phyloP scores from a whole-genome alignment of 2,113 vertebrate genomes.

The Lamprotornis superbus region DNA sequence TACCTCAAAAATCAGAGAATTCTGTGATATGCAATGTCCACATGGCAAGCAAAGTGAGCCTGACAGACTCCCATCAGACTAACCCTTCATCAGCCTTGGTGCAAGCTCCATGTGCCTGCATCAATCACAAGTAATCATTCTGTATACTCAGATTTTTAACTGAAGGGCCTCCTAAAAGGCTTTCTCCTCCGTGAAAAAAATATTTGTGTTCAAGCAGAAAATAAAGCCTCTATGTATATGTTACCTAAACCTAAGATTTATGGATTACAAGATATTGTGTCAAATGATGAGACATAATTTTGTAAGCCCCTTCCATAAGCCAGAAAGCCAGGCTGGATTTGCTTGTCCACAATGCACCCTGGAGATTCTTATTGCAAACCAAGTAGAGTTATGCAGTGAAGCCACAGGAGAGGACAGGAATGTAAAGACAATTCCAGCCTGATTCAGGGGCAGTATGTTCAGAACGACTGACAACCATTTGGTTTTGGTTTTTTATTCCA shows the following conservation, averaged over 20 bases:
- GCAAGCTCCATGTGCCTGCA: neutral
- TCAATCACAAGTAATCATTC: neutral
- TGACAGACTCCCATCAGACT: neutral
- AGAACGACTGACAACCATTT: neutral
- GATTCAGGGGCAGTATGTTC: neutral
- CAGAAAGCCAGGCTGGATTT: neutral
- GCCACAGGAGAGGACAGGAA: neutral
- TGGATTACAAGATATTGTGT: neutral
- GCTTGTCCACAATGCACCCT: neutral
- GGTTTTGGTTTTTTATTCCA: neutral
- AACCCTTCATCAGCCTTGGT: neutral
- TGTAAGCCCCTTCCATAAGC: neutral
- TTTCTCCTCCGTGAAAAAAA: neutral
- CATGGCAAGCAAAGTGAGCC: neutral
- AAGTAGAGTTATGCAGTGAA: neutral
- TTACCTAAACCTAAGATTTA: neutral
- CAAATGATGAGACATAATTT: neutral
- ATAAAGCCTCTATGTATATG: neutral
- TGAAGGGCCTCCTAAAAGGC: neutral
- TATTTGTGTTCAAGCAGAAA: neutral
- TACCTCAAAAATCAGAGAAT: neutral
- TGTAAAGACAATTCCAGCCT: neutral
- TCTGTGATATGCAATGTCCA: fast-evolving
- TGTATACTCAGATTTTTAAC: neutral
- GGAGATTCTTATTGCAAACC: neutral